phyloP scores from a whole-genome alignment of 2,888 invertebrate genomes.

The Himalopsyche anomala region DNA sequence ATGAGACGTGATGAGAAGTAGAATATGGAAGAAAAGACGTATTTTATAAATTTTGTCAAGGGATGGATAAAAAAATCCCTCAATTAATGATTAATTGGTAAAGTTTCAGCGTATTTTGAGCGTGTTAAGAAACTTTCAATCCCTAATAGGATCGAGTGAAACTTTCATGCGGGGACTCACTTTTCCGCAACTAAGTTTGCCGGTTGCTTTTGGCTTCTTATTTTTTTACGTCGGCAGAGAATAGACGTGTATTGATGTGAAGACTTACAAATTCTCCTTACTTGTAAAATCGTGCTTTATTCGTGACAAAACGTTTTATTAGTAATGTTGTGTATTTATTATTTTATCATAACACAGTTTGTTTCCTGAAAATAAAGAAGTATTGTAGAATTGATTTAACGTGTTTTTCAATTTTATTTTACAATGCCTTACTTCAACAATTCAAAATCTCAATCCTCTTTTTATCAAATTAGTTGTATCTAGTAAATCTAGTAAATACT shows the following conservation, averaged over 20 bases:
- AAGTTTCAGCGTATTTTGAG: slow-evolving; percentile 31
- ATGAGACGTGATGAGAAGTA: neutral
- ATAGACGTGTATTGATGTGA: slow-evolving; percentile 11
- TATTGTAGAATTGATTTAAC: too few relatives aligned
- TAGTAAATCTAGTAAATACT: too few relatives aligned
- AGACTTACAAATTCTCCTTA: slow-evolving; percentile 13
- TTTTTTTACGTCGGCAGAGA: neutral
- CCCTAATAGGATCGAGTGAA: slow-evolving; percentile 24
- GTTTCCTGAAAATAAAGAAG: neutral
- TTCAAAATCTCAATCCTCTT: too few relatives aligned
- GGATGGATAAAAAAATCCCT: slow-evolving; percentile 16
- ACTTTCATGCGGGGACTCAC: slow-evolving; percentile 38
- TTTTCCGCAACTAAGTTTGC: slow-evolving; percentile 40
- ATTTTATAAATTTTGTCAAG: neutral
- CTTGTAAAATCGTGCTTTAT: neutral
- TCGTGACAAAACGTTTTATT: neutral
- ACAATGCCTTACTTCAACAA: too few relatives aligned
- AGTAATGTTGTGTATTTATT: neutral
- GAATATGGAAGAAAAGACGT: neutral
- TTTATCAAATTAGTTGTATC: too few relatives aligned
- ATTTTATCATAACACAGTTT: neutral
- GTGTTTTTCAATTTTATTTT: too few relatives aligned
- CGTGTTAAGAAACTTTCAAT: slow-evolving; percentile 40
- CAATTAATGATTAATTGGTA: slow-evolving; percentile 41
- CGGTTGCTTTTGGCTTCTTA: slow-evolving; percentile 12